Base-by-base conservation (phyloP, 2,797 vertebrate genomes). In the Protonibea diacanthus region DNA sequence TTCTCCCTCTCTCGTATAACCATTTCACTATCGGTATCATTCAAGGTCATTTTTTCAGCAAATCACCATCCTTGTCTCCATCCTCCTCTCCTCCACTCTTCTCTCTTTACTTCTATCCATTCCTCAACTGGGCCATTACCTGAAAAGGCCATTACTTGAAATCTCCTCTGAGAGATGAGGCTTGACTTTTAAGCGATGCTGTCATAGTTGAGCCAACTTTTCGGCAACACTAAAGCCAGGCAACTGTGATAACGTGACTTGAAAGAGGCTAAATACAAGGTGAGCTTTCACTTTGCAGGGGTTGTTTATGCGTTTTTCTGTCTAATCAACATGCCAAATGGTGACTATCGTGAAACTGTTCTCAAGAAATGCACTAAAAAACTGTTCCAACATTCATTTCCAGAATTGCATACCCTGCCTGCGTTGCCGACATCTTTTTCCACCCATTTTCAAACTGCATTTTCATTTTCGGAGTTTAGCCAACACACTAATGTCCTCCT, bases 41-140 rank as follows among this genome's bases (percentile, higher is more conserved):
- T 69, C 77, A 86, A 89, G 81, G 87, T 89, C 77, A 78, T 69
- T 83, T 69, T 65, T 81, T 68, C 40, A 65, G 70, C 75, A 76
- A 79, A 79, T 82, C 84, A 75, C 76, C 56, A 66, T 27, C 73
- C 74, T 45, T 0, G 17, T 45, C 63, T 83, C 18, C 55, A 56
- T 69, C 62, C 45, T 61, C 29, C 38, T 60, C 72, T 70, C 25
- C 44, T 38, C 33, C 11, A 9, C 71, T 68, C 84, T 59, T 64
- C 64, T 66, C 68, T 38, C 58, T 66, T 73, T 44, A 11, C 72
- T 45, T 81, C 68, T 6, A 67, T 78, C 78, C 80, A 85, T 90
- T 76, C 73, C 56, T 86, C 83, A 84, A 74, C 83, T 65, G 83
- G 82, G 61, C 85, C 90, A 87, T 91, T 88, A 91, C 81, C 86